Evolutionary conservation across 2,888 invertebrate genomes (phyloP).

Genomic region (Thereva unica): DNA sequence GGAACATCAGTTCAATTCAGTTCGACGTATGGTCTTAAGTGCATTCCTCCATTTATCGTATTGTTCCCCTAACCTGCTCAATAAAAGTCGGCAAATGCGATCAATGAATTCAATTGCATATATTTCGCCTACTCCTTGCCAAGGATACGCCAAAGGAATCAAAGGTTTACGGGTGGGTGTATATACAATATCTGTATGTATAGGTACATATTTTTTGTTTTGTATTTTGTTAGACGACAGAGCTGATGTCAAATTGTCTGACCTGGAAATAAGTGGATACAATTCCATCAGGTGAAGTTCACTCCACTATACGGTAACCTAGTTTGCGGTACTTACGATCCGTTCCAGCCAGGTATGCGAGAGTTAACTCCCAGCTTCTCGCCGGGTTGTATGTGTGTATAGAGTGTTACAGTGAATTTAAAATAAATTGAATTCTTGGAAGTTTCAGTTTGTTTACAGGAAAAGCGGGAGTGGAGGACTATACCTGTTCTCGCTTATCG

Average conservation of each 20-base stretch:
- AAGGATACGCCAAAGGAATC: not conserved
- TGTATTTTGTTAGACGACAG: not conserved
- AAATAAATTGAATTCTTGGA: constrained; percentile 27
- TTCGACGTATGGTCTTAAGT: constrained; percentile 33
- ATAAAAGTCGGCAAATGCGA: constrained; percentile 39
- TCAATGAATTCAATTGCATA: constrained; percentile 39
- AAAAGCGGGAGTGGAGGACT: not conserved
- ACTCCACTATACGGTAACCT: constrained; percentile 9
- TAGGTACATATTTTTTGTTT: too few relatives aligned
- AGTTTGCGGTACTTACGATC: constrained; percentile 1
- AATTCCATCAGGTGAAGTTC: constrained; percentile 22
- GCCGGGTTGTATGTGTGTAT: too few relatives aligned
- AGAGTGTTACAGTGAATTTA: constrained; percentile 16
- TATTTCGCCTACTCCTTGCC: constrained; percentile 32
- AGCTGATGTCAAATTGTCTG: constrained; percentile 11
- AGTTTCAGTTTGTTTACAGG: constrained; percentile 22
- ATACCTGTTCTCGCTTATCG: constrained; percentile 8
- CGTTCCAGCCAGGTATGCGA: not conserved
- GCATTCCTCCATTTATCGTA: constrained; percentile 40
- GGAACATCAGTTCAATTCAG: constrained; percentile 19
- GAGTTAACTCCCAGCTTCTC: constrained; percentile 5
- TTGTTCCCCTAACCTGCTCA: constrained; percentile 37
- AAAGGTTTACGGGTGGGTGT: too few relatives aligned
- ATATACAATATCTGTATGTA: too few relatives aligned
- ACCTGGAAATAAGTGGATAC: constrained; percentile 31